phyloP scores from a whole-genome alignment of 2,888 invertebrate genomes.

The Penaeus monodon region DNA sequence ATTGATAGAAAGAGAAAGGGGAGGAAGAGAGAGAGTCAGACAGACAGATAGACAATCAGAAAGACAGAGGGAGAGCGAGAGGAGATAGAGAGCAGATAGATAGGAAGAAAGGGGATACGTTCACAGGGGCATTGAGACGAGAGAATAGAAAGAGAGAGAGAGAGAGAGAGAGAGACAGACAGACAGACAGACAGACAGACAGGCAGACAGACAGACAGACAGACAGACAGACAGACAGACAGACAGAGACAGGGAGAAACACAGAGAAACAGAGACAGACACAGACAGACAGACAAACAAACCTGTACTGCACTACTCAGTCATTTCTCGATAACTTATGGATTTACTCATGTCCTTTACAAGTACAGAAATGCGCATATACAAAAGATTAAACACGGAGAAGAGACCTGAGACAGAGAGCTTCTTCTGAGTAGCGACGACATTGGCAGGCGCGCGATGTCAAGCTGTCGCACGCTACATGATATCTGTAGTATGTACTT shows the following conservation, averaged over 20 bases:
- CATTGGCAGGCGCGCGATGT: no score
- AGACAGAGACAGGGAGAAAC: background rate
- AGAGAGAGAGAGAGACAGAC: constrained; percentile 7
- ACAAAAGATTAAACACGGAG: background rate
- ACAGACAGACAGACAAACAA: no score
- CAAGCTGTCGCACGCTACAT: no score
- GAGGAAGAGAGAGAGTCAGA: background rate
- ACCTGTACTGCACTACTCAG: no score
- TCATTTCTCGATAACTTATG: no score
- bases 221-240: background rate
- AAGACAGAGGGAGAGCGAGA: background rate
- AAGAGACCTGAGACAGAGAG: background rate
- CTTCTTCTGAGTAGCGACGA: no score
- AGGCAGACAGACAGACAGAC: background rate
- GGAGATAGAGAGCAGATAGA: background rate
- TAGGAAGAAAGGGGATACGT: no score
- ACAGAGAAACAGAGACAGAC: no score
- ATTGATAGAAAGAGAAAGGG: background rate
- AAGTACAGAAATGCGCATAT: background rate
- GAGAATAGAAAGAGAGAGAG: background rate
- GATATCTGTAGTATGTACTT: no score
- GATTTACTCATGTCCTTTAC: background rate
- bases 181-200: background rate
- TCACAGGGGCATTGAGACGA: no score
- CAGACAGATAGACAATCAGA: no score